Evolutionary conservation across 2,888 invertebrate genomes (phyloP).

Genomic region (Yponomeuta evonymella): DNA sequence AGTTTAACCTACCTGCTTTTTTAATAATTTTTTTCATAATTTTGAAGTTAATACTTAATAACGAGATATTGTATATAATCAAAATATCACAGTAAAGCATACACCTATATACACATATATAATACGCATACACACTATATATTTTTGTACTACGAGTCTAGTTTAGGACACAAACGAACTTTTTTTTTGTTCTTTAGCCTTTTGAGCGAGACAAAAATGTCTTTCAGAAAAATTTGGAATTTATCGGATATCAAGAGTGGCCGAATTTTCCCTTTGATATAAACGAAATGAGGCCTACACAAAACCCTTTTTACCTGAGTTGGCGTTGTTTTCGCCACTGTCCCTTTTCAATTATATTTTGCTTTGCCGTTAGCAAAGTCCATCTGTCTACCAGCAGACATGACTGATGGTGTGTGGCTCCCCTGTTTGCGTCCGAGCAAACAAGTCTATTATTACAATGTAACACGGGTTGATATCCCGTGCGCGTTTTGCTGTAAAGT

Average conservation of each 20-base stretch:
- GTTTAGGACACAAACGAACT: too few species aligned
- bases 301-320: neutral
- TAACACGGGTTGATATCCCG: neutral
- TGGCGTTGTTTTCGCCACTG: neutral
- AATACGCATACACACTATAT: too few species aligned
- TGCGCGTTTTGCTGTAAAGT: neutral
- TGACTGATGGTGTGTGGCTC: slow-evolving; percentile 6
- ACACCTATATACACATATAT: too few species aligned
- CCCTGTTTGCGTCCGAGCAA: neutral
- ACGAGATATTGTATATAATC: too few species aligned
- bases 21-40: too few species aligned
- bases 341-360: slow-evolving; percentile 11
- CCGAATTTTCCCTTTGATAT: neutral
- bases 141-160: too few species aligned
- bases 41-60: too few species aligned
- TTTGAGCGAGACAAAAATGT: too few species aligned
- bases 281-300: neutral
- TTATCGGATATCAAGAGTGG: neutral
- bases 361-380: slow-evolving; percentile 2
- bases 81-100: too few species aligned
- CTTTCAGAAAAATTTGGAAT: neutral
- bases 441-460: neutral
- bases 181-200: too few species aligned
- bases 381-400: neutral
- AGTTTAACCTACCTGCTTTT: too few species aligned